Evolutionary conservation across 2,888 invertebrate species (phyloP).

Genomic region (Tipula unca): DNA sequence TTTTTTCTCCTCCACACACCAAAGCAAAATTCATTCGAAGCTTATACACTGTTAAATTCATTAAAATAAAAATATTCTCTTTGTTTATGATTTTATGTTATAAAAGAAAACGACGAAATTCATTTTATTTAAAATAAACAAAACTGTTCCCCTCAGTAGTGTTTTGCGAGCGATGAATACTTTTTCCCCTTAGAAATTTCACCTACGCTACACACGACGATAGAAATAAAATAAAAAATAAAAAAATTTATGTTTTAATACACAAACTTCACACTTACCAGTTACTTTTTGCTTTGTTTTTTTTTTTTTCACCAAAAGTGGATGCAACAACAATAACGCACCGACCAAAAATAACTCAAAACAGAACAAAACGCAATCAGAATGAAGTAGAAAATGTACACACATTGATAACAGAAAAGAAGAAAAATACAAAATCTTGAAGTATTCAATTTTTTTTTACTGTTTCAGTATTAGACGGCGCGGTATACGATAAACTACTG

Average conservation of each 20-base stretch:
- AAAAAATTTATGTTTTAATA: not conserved
- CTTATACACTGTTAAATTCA: not conserved
- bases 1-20: not conserved
- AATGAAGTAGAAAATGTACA: not conserved
- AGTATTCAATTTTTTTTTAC: not conserved
- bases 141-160: not conserved
- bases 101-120: not conserved
- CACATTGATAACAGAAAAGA: not conserved
- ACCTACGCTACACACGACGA: not conserved
- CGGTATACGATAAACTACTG: not conserved
- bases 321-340: not conserved
- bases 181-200: not conserved
- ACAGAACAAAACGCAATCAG: not conserved
- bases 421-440: not conserved
- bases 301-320: not conserved
- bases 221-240: not conserved
- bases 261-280: not conserved
- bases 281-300: not conserved
- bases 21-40: not conserved
- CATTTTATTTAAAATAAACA: not conserved
- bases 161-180: not conserved
- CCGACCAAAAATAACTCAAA: not conserved
- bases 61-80: not conserved
- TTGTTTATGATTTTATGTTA: not conserved
- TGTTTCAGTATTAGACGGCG: not conserved